Evolutionary conservation across 2,113 vertebrate species (phyloP).

Genomic region (Glareola pratincola): DNA sequence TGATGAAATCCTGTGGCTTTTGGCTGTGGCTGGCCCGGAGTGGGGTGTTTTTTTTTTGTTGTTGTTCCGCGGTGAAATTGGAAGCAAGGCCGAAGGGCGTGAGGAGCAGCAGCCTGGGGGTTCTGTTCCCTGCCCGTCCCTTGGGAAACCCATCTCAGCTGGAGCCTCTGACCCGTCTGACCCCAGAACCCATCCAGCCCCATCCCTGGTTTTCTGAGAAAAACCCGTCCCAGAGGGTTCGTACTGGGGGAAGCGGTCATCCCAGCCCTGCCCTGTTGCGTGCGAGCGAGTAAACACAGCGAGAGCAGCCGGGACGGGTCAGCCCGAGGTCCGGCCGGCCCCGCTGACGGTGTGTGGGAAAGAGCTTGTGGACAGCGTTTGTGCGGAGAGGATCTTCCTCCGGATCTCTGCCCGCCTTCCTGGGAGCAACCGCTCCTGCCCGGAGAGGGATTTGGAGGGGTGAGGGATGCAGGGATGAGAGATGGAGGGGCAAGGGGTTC

Average conservation of each 20-base stretch:
- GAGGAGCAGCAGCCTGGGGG: not conserved
- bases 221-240: not conserved
- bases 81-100: not conserved
- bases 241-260: not conserved
- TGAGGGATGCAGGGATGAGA: not conserved
- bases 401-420: accelerated
- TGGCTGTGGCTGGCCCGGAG: not conserved
- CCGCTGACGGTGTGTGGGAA: not conserved
- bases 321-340: not conserved
- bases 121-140: not conserved
- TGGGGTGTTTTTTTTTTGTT: not conserved
- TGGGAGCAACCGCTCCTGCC: not conserved
- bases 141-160: not conserved
- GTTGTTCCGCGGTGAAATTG: not conserved
- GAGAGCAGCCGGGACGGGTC: not conserved
- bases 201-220: constrained; percentile 33
- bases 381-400: not conserved
- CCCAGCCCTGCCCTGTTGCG: not conserved
- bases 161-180: not conserved
- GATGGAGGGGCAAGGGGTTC: not conserved
- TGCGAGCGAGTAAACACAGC: not conserved
- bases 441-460: not conserved
- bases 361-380: not conserved
- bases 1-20: not conserved
- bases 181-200: not conserved